Evolutionary conservation across 2,888 invertebrate genomes (phyloP), one percentile per base, ranked within the genome.

Genomic region (Argyresthia goedartella): DNA sequence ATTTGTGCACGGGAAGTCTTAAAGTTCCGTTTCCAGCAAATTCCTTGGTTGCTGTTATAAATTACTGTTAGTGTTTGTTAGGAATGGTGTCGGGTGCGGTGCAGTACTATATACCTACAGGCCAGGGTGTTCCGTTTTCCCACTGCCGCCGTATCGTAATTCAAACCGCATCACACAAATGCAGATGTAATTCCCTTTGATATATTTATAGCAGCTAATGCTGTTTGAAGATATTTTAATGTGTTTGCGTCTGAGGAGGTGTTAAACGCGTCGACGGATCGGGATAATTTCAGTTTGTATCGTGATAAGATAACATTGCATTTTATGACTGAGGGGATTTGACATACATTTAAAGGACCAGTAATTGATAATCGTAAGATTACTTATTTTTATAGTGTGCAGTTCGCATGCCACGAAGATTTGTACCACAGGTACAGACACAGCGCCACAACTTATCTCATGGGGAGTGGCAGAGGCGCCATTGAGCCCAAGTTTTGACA

Each of bases 1-100:
- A 62, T 65, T 65, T 60, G 61, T 55, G 59, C 58, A 57, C 53
- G 60, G 59, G 59, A 15, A 8, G 48, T 15, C 14, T 10, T 14
- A 50, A n/a, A 47, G 34, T 36, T 36, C 36, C 48, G 36, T 35
- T 41, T 50, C 13, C 25, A 33, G 25, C 14, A 34, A 43, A 50
- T 25, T 16, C 44, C 50, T 34, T 35, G 44, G 43, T 41, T 9
- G 51, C 49, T 46, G 34, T 46, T 48, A 52, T 56, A 56, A 56
- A 56, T 56, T 45, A 53, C 14, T 41, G 51, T 54, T 56, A 56
- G 50, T 13, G 51, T 54, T 53, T 39, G 53, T 48, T 39, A 42
- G 36, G 47, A 50, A 16, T 9, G 49, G 44, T 34, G 54, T 51
- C 33, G 51, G 52, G 16, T 53, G 49, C 35, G 34, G 34, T 34